phyloP scores from a whole-genome alignment of 2,797 vertebrate genomes.

The Pempheris klunzingeri region DNA sequence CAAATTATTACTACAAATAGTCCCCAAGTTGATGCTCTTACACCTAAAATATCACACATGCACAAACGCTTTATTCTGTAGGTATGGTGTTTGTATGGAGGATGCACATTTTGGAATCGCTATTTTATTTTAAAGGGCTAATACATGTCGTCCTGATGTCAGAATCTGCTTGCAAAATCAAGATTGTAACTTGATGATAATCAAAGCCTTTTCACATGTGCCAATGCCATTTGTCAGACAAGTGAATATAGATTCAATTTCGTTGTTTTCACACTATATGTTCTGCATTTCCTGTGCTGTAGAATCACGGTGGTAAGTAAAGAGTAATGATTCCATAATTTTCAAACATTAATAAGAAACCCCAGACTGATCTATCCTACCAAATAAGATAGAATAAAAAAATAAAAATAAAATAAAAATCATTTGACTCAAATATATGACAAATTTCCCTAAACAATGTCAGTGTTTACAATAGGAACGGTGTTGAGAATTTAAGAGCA shows the following conservation, averaged over 20 bases:
- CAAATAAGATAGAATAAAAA: not conserved
- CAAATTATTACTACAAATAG: not conserved
- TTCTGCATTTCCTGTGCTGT: constrained; percentile 13
- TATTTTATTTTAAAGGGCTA: constrained; percentile 76
- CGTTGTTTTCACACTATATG: constrained; percentile 1
- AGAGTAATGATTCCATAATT: not conserved
- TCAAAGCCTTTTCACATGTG: constrained; percentile 74
- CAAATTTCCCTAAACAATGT: constrained; percentile 39
- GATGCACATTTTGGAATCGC: constrained; percentile 37
- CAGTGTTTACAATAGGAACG: constrained; percentile 57
- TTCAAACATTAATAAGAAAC: constrained; percentile 4
- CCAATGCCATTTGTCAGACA: constrained; percentile 53
- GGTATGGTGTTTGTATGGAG: constrained; percentile 54
- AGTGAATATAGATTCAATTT: constrained; percentile 31
- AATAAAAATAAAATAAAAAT: not conserved
- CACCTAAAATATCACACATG: constrained; percentile 29
- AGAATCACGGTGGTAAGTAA: constrained; percentile 3
- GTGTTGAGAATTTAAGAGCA: constrained; percentile 35
- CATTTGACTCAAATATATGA: constrained; percentile 19
- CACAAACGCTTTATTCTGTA: constrained; percentile 29
- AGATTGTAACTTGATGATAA: constrained; percentile 70
- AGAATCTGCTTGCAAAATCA: constrained; percentile 52
- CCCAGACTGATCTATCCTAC: not conserved
- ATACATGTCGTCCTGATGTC: constrained; percentile 47
- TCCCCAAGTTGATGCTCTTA: constrained; percentile 8